A percentile compares a stretch with the other conserved stretches of the same genome.
These are phyloP conservation scores for Oxyruncus cristatus DNA, from an alignment of 2,113 vertebrate species.

Conservation along the genomic window DNA sequence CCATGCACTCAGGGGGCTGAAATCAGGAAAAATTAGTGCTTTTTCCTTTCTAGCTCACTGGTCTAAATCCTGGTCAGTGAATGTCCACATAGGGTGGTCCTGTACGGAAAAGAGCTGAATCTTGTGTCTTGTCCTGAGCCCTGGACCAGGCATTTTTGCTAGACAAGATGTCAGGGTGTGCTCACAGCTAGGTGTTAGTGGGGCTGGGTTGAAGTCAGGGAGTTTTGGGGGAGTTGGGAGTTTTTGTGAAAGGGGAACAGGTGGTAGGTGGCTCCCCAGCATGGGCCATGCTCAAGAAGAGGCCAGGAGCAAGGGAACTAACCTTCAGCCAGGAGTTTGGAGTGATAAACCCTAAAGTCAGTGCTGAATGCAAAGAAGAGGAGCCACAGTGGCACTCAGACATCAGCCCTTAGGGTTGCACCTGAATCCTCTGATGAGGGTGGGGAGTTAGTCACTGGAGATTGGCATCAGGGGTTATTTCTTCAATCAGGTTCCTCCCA, in stretches of 20 bases:
- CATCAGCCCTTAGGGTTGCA: background rate
- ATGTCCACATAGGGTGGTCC: accelerated
- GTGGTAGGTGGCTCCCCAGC: background rate
- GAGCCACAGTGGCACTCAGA: background rate
- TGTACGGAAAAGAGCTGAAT: background rate
- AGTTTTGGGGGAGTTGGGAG: background rate
- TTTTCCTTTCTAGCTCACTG: background rate
- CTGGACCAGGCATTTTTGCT: accelerated
- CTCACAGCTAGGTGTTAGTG: background rate
- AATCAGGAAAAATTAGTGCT: background rate
- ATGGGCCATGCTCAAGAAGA: background rate
- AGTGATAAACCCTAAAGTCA: background rate
- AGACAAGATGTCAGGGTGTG: accelerated
- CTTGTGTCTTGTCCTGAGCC: background rate
- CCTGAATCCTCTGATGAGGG: background rate
- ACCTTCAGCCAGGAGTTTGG: background rate
- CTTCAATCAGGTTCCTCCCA: background rate
- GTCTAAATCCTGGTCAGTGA: background rate
- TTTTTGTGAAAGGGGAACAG: background rate
- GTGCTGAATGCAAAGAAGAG: background rate
- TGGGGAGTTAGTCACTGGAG: background rate
- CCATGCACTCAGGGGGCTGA: background rate
- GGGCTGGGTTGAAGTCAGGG: background rate
- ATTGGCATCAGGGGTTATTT: background rate
- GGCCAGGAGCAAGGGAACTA: background rate